Conservation (phyloP, 2,113 vertebrate species). For the Numida meleagris region DNA sequence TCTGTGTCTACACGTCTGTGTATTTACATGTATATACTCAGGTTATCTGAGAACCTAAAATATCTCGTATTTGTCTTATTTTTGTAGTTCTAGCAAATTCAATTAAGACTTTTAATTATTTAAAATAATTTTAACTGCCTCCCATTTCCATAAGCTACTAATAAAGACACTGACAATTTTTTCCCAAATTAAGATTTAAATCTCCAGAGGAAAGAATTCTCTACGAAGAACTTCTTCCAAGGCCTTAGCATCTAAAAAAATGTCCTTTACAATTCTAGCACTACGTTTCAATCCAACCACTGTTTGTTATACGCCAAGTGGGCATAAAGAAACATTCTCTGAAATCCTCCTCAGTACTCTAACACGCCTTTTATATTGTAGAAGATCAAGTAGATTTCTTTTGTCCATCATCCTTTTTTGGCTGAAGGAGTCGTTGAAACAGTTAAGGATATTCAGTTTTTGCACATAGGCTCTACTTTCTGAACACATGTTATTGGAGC, state of each 20-base stretch:
- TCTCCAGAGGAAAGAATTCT: background rate
- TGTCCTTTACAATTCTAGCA: background rate
- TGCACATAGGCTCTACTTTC: background rate
- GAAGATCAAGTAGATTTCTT: background rate
- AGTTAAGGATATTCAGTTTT: background rate
- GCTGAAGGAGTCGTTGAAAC: background rate
- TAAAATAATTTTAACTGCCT: background rate
- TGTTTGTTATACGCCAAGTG: background rate
- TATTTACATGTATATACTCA: background rate
- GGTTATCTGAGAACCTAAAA: background rate
- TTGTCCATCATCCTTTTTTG: background rate
- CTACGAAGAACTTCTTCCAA: background rate
- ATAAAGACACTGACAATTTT: background rate
- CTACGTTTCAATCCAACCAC: background rate
- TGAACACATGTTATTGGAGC: background rate
- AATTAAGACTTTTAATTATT: background rate
- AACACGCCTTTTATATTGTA: background rate
- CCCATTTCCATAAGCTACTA: background rate
- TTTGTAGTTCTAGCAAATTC: background rate
- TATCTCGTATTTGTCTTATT: background rate
- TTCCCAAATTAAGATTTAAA: background rate
- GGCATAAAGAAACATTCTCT: background rate
- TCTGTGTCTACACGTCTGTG: background rate
- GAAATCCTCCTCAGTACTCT: background rate
- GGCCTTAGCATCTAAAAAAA: background rate